Evolutionary conservation across 1,140 invertebrate genomes (phyloP).

Genomic region (Caerostris extrusa): DNA sequence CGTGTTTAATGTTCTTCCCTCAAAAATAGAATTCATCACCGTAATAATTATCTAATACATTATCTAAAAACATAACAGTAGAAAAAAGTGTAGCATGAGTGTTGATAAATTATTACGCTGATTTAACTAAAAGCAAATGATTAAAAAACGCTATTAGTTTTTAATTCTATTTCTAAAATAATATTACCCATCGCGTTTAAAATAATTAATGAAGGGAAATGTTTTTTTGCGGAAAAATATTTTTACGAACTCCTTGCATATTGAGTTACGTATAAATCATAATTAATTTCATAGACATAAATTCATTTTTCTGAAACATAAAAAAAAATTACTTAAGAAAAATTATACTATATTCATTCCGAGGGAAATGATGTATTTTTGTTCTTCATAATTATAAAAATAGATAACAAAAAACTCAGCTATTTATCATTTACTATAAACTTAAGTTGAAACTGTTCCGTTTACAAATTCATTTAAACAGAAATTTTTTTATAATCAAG

Average conservation of each 20-base stretch:
- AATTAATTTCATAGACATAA: not conserved
- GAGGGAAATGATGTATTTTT: no score
- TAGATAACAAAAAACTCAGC: no score
- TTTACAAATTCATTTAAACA: no score
- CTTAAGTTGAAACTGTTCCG: no score
- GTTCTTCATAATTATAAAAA: no score
- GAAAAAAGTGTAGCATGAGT: not conserved
- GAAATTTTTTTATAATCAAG: no score
- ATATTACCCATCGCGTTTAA: not conserved
- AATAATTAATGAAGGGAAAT: not conserved
- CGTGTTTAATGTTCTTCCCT: not conserved
- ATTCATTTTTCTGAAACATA: not conserved
- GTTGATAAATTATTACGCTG: constrained; percentile 12
- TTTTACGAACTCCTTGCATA: not conserved
- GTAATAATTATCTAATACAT: not conserved
- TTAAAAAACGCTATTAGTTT: not conserved
- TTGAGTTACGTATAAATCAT: not conserved
- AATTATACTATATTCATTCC: no score
- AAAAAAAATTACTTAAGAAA: not conserved
- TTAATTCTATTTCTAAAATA: constrained; percentile 4
- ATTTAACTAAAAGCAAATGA: not conserved
- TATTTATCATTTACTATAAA: no score
- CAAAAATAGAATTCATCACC: not conserved
- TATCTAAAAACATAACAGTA: not conserved
- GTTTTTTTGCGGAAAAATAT: not conserved